Conservation (phyloP, 2,888 invertebrate genomes). For the Mimas tiliae region DNA sequence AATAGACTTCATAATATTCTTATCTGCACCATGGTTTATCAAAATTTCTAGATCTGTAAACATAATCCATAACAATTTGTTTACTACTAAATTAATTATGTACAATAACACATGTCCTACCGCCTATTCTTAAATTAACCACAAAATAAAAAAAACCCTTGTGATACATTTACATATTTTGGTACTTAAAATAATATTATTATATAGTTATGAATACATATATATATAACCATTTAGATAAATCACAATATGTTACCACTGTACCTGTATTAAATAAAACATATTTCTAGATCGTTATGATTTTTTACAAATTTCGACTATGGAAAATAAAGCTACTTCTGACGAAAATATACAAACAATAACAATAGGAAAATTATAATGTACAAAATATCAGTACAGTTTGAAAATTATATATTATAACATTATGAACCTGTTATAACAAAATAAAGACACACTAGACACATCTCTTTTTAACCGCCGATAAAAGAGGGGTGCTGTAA, state of each 20-base stretch:
- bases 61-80: constrained; percentile 10
- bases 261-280: constrained; percentile 1
- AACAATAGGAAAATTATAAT: neutral
- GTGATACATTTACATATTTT: constrained; percentile 1
- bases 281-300: neutral
- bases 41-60: neutral
- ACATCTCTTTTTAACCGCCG: too few species aligned
- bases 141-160: neutral
- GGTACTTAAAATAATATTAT: too few species aligned
- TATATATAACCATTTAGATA: neutral
- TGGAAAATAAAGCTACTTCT: neutral
- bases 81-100: neutral
- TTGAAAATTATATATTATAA: neutral
- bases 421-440: too few species aligned
- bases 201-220: neutral
- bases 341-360: neutral
- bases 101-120: constrained; percentile 8
- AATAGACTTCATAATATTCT: neutral
- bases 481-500: too few species aligned
- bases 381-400: neutral
- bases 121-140: neutral
- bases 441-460: too few species aligned
- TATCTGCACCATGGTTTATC: constrained; percentile 11
- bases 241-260: constrained; percentile 5
- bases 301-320: neutral